phyloP scores from a whole-genome alignment of 2,888 invertebrate genomes.

The Dendrolimus houi region DNA sequence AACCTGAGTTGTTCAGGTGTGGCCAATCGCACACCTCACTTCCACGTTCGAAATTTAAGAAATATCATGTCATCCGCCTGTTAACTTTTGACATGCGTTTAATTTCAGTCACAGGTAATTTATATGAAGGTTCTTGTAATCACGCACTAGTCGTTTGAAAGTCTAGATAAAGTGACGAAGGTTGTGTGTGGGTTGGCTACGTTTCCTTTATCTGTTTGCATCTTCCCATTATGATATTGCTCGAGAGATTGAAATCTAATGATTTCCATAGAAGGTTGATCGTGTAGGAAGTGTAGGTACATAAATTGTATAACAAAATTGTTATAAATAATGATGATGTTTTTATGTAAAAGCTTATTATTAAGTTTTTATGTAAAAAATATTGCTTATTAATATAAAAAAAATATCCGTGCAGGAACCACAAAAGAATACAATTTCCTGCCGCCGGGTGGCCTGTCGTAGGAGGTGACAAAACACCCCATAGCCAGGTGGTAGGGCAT shows the following conservation, averaged over 20 bases:
- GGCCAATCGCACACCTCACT: slow-evolving; percentile 31
- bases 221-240: not conserved
- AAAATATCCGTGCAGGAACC: no score
- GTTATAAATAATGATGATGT: no score
- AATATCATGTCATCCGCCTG: slow-evolving; percentile 25
- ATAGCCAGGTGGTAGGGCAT: no score
- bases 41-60: slow-evolving; percentile 16
- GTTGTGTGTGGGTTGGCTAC: slow-evolving; percentile 23
- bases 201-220: not conserved
- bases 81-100: slow-evolving; percentile 34
- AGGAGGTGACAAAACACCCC: no score
- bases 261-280: not conserved
- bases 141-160: slow-evolving; percentile 31
- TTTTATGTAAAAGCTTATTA: no score
- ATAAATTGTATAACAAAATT: not conserved
- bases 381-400: no score
- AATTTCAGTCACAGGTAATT: slow-evolving; percentile 30
- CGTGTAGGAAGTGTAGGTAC: not conserved
- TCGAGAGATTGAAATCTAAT: not conserved
- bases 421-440: no score
- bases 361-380: no score
- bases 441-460: no score
- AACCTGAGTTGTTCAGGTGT: slow-evolving; percentile 34
- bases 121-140: slow-evolving; percentile 31
- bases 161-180: slow-evolving; percentile 16